Conservation (phyloP, 2,113 vertebrate genomes). For the Macquaria ambigua region DNA sequence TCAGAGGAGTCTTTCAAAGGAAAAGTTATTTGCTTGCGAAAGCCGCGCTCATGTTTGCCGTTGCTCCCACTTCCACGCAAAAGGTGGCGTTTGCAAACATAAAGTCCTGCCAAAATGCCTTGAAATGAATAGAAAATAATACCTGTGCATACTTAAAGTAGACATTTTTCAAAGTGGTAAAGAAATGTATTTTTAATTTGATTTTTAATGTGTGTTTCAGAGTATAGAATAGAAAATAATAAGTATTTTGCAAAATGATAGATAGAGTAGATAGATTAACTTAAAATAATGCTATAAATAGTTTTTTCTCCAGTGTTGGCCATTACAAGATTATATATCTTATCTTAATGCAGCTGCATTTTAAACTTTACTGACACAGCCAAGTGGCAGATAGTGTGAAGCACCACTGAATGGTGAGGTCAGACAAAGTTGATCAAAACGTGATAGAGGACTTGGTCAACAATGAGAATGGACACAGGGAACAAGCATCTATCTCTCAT, state of each 20-base stretch:
- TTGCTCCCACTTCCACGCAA: conserved; percentile 29
- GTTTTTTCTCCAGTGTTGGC: background rate
- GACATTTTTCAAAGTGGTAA: background rate
- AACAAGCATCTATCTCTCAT: conserved; percentile 69
- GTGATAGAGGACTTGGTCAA: conserved; percentile 64
- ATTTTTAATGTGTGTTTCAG: background rate
- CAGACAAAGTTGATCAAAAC: conserved; percentile 42
- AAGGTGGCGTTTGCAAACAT: conserved; percentile 13
- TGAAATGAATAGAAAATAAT: background rate
- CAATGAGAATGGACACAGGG: conserved; percentile 61
- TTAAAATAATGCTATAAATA: background rate
- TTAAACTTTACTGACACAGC: conserved; percentile 11
- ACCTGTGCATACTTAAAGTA: background rate
- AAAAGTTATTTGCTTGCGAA: conserved; percentile 61
- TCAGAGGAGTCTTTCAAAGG: conserved; percentile 58
- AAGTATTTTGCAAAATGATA: background rate
- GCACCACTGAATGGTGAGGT: conserved; percentile 7
- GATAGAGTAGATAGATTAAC: background rate
- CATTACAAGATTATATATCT: background rate
- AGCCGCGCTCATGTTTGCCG: conserved; percentile 36
- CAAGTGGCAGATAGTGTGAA: background rate
- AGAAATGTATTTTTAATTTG: background rate
- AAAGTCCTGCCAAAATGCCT: background rate
- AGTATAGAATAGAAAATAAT: background rate
- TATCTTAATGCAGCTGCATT: conserved; percentile 21